Evolutionary conservation across 2,888 invertebrate genomes (phyloP).

Genomic region (Drosophila demipolita): DNA sequence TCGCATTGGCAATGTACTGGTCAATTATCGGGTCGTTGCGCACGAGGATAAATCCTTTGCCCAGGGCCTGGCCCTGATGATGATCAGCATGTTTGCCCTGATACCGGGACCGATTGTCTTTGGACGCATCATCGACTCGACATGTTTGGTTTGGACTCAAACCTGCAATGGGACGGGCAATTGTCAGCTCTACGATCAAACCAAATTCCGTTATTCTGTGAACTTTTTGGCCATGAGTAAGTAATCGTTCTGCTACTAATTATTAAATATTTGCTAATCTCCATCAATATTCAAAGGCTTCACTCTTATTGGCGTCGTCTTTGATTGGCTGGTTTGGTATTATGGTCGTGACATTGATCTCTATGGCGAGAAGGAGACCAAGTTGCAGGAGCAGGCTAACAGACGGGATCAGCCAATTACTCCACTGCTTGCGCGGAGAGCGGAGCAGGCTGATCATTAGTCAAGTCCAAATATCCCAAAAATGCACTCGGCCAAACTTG

Average conservation of each 20-base stretch:
- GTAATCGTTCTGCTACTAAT: constrained; percentile 23
- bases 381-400: constrained; percentile 62
- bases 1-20: constrained; percentile 88
- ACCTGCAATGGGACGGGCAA: constrained; percentile 88
- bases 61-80: constrained; percentile 87
- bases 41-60: constrained; percentile 88
- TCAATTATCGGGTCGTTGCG: constrained; percentile 88
- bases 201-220: constrained; percentile 86
- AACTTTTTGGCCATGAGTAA: constrained; percentile 87
- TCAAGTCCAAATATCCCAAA: constrained; percentile 4
- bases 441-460: constrained; percentile 37
- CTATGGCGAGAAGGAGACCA: constrained; percentile 85
- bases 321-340: constrained; percentile 88
- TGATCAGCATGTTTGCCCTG: constrained; percentile 88
- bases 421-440: constrained; percentile 74
- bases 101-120: constrained; percentile 89
- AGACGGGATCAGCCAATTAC: constrained; percentile 77
- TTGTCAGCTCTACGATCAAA: constrained; percentile 89
- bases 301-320: constrained; percentile 87
- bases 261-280: constrained; percentile 19
- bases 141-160: constrained; percentile 89
- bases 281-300: constrained; percentile 84
- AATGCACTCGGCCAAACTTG: constrained; percentile 50
- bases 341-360: constrained; percentile 87
- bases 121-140: constrained; percentile 88